Conservation (phyloP, 2,797 vertebrate species). For the Acanthurus tractus region DNA sequence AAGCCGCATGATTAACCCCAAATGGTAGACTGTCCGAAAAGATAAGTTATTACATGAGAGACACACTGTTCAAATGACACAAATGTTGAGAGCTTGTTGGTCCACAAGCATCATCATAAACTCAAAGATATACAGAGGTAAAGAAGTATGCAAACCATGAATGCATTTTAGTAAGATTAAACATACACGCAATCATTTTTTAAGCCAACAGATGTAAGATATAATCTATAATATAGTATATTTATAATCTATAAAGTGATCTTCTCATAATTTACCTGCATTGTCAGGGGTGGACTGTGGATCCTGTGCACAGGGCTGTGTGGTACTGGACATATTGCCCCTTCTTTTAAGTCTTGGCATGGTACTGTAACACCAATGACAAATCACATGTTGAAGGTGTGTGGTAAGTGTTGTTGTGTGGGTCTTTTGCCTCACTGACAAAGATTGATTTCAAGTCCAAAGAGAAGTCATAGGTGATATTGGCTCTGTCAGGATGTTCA, state of each 20-base stretch:
- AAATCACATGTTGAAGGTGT: constrained; percentile 59
- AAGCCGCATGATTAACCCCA: constrained; percentile 51
- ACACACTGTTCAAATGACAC: constrained; percentile 25
- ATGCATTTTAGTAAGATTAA: constrained; percentile 2
- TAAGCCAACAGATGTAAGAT: constrained; percentile 7
- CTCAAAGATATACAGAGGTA: not conserved
- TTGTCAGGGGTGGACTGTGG: not conserved
- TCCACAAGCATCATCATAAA: constrained; percentile 1
- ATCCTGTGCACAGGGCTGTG: not conserved
- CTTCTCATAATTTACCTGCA: constrained; percentile 26
- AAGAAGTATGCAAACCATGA: not conserved
- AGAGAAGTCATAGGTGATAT: constrained; percentile 33
- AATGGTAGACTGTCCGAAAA: constrained; percentile 16
- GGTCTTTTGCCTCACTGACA: constrained; percentile 33
- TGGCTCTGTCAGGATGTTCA: constrained; percentile 16
- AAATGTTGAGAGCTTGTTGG: not conserved
- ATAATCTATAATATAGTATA: constrained; percentile 35
- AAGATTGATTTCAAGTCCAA: constrained; percentile 47
- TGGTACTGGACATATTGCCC: not conserved
- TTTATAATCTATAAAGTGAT: constrained; percentile 22
- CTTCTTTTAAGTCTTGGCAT: constrained; percentile 43
- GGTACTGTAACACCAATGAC: constrained; percentile 36
- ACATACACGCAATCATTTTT: not conserved
- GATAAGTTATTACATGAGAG: constrained; percentile 30
- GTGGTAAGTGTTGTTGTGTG: constrained; percentile 44